Base-by-base conservation (phyloP, 2,797 vertebrate genomes). In the Borostomias antarcticus region DNA sequence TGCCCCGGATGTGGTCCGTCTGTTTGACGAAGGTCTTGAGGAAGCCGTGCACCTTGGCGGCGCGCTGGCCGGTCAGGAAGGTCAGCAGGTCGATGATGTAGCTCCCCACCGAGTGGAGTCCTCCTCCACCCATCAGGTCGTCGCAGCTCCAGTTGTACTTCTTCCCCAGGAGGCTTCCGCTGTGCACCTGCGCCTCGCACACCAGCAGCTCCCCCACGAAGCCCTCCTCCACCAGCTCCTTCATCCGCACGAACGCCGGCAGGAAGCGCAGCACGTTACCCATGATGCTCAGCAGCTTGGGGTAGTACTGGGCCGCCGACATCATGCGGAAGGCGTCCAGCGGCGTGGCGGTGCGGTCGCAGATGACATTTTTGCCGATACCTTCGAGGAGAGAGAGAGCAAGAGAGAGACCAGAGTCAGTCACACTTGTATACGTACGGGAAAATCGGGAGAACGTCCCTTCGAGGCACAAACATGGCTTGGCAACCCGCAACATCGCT, bases 61-160 rank as follows among this genome's bases (percentile, higher is more conserved):
- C 97, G 26, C 95, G 96, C 85, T 95, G 96, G 67, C 95, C 93
- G 0, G 97, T 98, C 73, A 99, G 92, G 81, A 99, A 99, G 8
- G 95, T 96, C 4, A 99, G 93, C 66, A 98, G 92, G 82, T 99
- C 98, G 0, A 99, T 98, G 89, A 99, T 98, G 91, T 99, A 98
- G 82, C 95, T 99, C 73, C 98, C 98, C 8, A 99, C 98, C 0
- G 96, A 98, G 82, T 99, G 98, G 80, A 99, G 91, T 3, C 97
- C 98, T 0, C 97, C 98, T 0, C 98, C 98, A 0, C 98, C 98
- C 98, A 99, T 99, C 76, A 99, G 86, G 77, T 98, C 97, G 0
- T 98, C 98, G 0, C 98, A 99, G 89, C 98, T 99, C 98, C 98
- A 99, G 91, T 98, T 98, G 89, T 99, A 99, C 64, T 98, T 98